These are phyloP conservation scores for Lethocerus indicus DNA, from an alignment of 1,140 invertebrate genomes.

Conservation along the genomic window DNA sequence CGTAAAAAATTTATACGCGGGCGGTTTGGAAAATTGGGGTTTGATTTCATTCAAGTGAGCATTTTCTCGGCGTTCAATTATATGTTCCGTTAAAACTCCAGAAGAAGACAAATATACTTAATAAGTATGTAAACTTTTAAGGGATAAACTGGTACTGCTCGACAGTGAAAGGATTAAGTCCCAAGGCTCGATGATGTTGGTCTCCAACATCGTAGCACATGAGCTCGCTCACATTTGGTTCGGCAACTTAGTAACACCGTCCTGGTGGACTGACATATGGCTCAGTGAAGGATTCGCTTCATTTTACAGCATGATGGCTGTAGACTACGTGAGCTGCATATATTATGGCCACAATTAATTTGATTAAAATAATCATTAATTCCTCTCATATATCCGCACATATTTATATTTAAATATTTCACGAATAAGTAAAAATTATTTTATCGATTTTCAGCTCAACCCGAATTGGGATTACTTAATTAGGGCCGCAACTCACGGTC, in stretches of 20 bases:
- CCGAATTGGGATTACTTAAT: too few relatives aligned
- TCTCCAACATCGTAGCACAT: conserved; percentile 30
- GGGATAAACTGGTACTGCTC: conserved; percentile 7
- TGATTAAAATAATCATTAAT: background rate
- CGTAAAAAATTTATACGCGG: conserved; percentile 58
- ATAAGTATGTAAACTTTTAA: background rate
- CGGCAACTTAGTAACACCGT: conserved; percentile 27
- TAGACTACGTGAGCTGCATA: conserved; percentile 12
- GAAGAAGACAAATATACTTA: background rate
- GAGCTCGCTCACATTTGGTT: conserved; percentile 33
- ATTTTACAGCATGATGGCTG: conserved; percentile 23
- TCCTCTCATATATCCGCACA: too few relatives aligned
- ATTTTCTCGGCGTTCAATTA: background rate
- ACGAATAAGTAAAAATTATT: too few relatives aligned
- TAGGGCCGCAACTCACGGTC: too few relatives aligned
- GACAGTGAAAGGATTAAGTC: conserved; percentile 16
- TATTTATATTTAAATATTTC: too few relatives aligned
- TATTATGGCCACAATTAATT: background rate
- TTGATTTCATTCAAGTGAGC: conserved; percentile 36
- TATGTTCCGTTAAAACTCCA: background rate
- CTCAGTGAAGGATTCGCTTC: conserved; percentile 36
- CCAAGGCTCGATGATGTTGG: conserved; percentile 12
- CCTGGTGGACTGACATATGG: conserved; percentile 32
- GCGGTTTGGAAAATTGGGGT: conserved; percentile 77
- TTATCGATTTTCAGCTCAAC: too few relatives aligned